Conservation (phyloP, 2,113 vertebrate species). For the Salvelinus alpinus region DNA sequence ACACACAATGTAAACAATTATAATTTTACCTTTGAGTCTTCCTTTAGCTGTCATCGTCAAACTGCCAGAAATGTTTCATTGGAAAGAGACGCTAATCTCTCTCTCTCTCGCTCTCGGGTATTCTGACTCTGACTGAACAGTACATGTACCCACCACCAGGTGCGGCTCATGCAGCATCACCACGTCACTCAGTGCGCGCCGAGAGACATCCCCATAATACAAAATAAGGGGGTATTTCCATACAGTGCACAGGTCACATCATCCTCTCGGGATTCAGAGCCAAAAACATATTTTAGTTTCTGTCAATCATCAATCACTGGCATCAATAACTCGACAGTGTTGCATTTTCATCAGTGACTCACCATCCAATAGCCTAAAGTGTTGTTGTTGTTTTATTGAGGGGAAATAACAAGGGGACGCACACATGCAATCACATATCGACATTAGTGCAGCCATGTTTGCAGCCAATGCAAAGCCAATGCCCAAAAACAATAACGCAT, state of each 20-base stretch:
- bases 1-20: conserved; percentile 3
- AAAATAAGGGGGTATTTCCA: conserved; percentile 10
- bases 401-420: conserved; percentile 1
- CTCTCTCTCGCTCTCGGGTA: conserved; percentile 18
- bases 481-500: conserved; percentile 35
- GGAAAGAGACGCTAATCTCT: conserved; percentile 69
- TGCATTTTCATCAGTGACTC: too few relatives aligned
- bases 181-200: conserved; percentile 32
- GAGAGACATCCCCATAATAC: conserved; percentile 50
- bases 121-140: too few relatives aligned
- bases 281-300: background rate
- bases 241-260: background rate
- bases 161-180: conserved; percentile 63
- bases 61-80: conserved; percentile 74
- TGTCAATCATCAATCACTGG: too few relatives aligned
- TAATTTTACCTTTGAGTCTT: conserved; percentile 80
- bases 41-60: conserved; percentile 83
- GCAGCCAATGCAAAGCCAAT: conserved; percentile 15
- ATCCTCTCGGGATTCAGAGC: conserved; percentile 21
- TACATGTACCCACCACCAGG: conserved; percentile 55
- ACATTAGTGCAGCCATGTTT: conserved; percentile 18
- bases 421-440: background rate
- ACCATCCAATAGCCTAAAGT: too few relatives aligned
- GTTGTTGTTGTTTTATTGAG: too few relatives aligned
- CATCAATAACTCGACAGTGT: too few relatives aligned